These are phyloP conservation scores for Hystrix brachyura DNA, from an alignment of 2,113 vertebrate genomes.

Conservation along the genomic window DNA sequence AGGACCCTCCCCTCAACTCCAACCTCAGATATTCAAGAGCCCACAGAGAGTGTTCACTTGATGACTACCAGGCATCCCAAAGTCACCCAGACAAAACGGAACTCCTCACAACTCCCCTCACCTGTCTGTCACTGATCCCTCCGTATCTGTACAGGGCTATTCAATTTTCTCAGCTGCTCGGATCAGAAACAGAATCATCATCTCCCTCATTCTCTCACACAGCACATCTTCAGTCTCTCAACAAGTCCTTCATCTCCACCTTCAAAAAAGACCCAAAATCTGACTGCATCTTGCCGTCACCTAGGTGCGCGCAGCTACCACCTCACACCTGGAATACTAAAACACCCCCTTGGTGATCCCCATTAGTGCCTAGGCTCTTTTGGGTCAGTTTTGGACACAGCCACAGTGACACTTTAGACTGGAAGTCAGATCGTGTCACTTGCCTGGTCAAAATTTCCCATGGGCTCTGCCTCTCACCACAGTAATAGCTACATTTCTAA, in stretches of 20 bases:
- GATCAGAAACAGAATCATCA: neutral
- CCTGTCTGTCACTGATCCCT: too few relatives aligned
- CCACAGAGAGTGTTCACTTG: neutral
- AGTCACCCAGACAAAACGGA: neutral
- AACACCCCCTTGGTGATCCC: neutral
- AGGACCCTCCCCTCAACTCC: neutral
- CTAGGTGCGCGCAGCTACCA: accelerated
- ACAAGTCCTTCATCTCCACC: neutral
- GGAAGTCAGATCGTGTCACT: neutral
- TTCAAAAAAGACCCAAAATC: too few relatives aligned
- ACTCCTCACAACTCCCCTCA: neutral
- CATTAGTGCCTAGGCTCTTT: neutral
- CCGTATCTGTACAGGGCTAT: accelerated
- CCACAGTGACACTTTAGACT: neutral
- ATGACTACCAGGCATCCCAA: neutral
- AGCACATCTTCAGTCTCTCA: neutral
- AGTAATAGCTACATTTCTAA: neutral
- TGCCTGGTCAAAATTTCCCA: neutral
- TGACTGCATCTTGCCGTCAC: too few relatives aligned
- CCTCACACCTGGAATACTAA: too few relatives aligned
- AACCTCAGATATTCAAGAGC: neutral
- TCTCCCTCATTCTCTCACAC: neutral
- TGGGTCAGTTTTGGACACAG: neutral
- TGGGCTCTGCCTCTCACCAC: neutral
- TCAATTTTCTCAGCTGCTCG: neutral